Percentiles rank a stretch among this genome's conserved stretches.
Conservation (phyloP, 2,113 vertebrate genomes). For the Ailurus styani region DNA sequence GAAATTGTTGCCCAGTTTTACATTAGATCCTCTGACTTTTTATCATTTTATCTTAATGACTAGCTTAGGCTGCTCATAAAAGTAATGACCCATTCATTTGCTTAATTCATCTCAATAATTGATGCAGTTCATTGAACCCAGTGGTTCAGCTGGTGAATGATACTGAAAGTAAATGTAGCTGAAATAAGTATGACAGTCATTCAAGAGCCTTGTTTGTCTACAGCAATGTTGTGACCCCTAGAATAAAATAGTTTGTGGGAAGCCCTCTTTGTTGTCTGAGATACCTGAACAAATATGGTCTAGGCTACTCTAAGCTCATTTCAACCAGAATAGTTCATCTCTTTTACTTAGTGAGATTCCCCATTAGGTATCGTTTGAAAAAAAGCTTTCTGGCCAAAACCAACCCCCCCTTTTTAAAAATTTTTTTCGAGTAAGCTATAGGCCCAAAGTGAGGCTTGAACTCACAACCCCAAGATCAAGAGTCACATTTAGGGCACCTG, state of each 20-base stretch:
- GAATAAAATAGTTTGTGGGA: neutral
- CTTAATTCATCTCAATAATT: constrained; percentile 44
- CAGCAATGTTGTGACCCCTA: neutral
- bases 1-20: constrained; percentile 33
- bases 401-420: too few relatives aligned
- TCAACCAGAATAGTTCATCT: neutral
- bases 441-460: neutral
- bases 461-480: neutral
- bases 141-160: neutral
- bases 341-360: neutral
- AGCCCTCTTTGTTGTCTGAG: neutral
- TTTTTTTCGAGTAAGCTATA: neutral
- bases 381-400: neutral
- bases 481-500: too few relatives aligned
- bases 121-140: constrained; percentile 33
- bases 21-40: constrained; percentile 9
- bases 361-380: neutral
- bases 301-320: neutral
- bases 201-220: neutral
- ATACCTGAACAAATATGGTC: neutral
- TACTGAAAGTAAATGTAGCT: constrained; percentile 14
- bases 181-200: constrained; percentile 10
- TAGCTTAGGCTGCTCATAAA: neutral
- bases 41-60: constrained; percentile 48
- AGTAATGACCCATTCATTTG: constrained; percentile 46